Base-by-base conservation (phyloP, 2,888 invertebrate genomes). In the Drosophila falleni region DNA sequence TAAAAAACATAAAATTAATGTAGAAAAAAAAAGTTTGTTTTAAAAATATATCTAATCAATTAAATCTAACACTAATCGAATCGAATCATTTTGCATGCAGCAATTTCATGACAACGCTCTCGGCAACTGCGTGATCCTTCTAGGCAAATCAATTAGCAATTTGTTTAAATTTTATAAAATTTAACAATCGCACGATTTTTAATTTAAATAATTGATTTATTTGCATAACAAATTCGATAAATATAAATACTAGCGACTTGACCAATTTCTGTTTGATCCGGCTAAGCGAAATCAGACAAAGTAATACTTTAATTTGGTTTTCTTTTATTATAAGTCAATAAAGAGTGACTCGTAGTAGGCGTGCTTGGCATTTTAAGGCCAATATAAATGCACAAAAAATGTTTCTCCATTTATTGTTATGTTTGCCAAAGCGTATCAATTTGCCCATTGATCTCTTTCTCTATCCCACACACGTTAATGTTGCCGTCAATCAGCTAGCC, bases 361-460 rank as follows among this genome's bases (percentile, higher is more conserved):
- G 46, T 65, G 47, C 33, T 50, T 56, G 31, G 55, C 19, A 54
- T 61, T n/a, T 50, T 47, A 51, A 44, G 50, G 33, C 15, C 42
- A 11, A 50, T 19, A 50, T 37, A 53, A 49, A 56, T 33, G 39
- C 47, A 55, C 23, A 19, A 39, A 70, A 56, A 66, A 71, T 56
- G 31, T 19, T 46, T 46, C 59, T 66, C 31, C 31, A 26, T 10
- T 54, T 29, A 44, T 46, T 63, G 49, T 33, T 51, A 23, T 44
- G 44, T 35, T n/a, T 56, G 82, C 71, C 77, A 77, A 81, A 77
- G 81, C 74, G 68, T 71, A 61, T 55, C 58, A 42, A 46, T 65
- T 55, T 19, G 39, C 13, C 19, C 15, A 37, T 26, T 11, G 59
- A 26, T 23, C 39, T 44, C 60, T 74, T 15, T 46, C 56, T 37